phyloP scores from a whole-genome alignment of 2,797 vertebrate genomes.

The Champsocephalus esox region DNA sequence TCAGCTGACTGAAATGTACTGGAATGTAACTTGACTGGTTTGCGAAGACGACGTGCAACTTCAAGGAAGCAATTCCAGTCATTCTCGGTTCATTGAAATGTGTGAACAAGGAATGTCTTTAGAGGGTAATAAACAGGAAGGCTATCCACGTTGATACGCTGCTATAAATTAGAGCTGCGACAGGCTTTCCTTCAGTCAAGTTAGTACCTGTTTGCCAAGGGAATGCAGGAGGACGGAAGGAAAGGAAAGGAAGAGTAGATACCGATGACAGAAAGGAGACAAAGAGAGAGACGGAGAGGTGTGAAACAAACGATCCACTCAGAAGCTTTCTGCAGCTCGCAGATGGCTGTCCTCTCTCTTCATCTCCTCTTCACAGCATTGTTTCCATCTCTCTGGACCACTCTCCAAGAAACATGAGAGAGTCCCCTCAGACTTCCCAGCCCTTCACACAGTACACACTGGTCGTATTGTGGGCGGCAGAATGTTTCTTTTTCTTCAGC shows the following conservation, averaged over 20 bases:
- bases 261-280: constrained; percentile 34
- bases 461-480: constrained; percentile 19
- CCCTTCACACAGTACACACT: background rate
- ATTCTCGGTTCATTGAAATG: constrained; percentile 33
- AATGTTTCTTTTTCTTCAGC: constrained; percentile 20
- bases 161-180: constrained; percentile 48
- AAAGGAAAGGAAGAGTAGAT: constrained; percentile 10
- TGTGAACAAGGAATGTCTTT: constrained; percentile 35
- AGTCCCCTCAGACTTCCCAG: constrained; percentile 19
- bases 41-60: no score
- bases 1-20: no score
- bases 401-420: constrained; percentile 23
- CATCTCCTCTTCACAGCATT: constrained; percentile 52
- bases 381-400: constrained; percentile 45
- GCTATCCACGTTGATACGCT: constrained; percentile 44
- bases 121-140: constrained; percentile 59
- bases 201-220: constrained; percentile 39
- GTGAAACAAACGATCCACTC: constrained; percentile 46
- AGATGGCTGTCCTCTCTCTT: constrained; percentile 60
- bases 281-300: constrained; percentile 32
- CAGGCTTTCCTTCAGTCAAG: constrained; percentile 64
- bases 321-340: constrained; percentile 55
- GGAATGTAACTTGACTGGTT: no score
- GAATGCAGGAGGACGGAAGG: constrained; percentile 30
- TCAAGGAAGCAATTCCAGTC: no score